Conservation (phyloP, 2,888 invertebrate species). For the Leptinotarsa peninsularis region DNA sequence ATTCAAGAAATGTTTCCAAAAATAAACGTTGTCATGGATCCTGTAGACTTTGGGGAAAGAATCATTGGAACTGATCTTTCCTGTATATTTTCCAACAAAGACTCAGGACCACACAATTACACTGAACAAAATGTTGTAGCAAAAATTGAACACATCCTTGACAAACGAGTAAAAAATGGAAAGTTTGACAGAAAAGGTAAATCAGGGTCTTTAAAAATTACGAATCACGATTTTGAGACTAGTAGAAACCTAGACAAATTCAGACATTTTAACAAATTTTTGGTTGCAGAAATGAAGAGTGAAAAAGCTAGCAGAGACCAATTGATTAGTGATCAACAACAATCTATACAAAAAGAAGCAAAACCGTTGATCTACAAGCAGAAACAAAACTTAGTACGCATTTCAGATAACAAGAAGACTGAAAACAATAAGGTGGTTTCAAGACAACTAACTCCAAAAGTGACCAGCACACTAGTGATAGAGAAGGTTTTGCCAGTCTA, state of each 20-base stretch:
- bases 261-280: constrained; percentile 18
- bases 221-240: neutral
- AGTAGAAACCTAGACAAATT: neutral
- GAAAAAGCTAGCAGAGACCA: neutral
- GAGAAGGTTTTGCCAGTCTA: neutral
- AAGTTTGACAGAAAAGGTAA: neutral
- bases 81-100: neutral
- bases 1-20: constrained; percentile 7
- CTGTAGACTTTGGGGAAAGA: constrained; percentile 5
- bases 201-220: neutral
- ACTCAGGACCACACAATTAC: neutral
- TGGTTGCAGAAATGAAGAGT: constrained; percentile 6
- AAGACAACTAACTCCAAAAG: neutral
- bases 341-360: neutral
- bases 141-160: neutral
- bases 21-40: neutral
- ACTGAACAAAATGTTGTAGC: neutral
- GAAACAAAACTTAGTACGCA: neutral
- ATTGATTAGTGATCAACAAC: neutral
- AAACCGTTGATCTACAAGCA: neutral
- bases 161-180: neutral
- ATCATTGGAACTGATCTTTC: neutral
- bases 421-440: neutral
- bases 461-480: neutral
- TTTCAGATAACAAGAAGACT: neutral